Conservation (phyloP, 2,797 vertebrate genomes). For the Lophotriccus pileatus region DNA sequence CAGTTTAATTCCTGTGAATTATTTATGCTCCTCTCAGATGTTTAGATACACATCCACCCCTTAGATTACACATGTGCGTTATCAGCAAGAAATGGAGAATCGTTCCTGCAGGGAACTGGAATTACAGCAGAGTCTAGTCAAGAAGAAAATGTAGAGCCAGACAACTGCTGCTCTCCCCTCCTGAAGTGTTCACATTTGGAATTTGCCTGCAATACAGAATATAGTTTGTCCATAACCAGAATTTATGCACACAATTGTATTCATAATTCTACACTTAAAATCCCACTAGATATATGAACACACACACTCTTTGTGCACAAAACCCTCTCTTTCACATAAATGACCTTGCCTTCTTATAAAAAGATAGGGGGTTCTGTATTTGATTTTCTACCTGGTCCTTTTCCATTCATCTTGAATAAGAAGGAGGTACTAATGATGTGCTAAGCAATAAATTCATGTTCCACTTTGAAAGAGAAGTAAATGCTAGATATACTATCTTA, state of each 20-base stretch:
- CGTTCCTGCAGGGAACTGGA: not conserved
- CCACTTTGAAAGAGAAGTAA: not conserved
- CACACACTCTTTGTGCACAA: not conserved
- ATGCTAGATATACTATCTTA: not conserved
- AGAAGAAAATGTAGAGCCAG: not conserved
- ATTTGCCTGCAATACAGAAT: not conserved
- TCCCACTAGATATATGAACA: not conserved
- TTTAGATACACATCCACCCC: not conserved
- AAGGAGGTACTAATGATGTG: not conserved
- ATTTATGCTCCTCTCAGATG: not conserved
- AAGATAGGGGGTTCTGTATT: not conserved
- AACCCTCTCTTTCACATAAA: not conserved
- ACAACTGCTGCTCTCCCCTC: not conserved
- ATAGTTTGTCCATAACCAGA: not conserved
- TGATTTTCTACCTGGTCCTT: not conserved
- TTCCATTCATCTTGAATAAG: not conserved
- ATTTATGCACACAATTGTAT: not conserved
- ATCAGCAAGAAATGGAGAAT: conserved; percentile 8
- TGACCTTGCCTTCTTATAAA: not conserved
- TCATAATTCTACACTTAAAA: not conserved
- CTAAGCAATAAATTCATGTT: not conserved
- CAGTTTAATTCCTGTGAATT: not conserved
- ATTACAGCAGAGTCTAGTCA: not conserved
- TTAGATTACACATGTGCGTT: not conserved
- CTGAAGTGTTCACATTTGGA: not conserved